These are phyloP conservation scores for Carlito syrichta DNA, from an alignment of 2,113 vertebrate species.

Conservation along the genomic window DNA sequence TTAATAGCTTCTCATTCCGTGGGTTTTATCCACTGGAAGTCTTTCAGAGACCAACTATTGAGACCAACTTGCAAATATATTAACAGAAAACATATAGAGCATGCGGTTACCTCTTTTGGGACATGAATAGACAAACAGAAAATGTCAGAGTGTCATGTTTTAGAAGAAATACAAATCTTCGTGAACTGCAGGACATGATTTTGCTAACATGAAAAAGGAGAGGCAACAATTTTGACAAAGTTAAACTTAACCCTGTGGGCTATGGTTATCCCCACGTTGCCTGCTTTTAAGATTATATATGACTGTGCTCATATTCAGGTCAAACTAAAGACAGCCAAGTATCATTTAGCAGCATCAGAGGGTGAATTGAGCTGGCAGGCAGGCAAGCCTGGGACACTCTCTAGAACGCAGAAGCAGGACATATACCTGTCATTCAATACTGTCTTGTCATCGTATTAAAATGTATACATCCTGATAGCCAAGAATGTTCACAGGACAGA, in stretches of 20 bases:
- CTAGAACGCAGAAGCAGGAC: slow-evolving; percentile 14
- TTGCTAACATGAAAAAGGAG: slow-evolving; percentile 50
- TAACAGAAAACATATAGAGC: slow-evolving; percentile 36
- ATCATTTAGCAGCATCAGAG: neutral
- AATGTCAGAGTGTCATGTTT: slow-evolving; percentile 55
- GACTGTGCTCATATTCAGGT: neutral
- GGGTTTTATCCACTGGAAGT: slow-evolving; percentile 24
- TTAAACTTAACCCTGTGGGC: slow-evolving; percentile 61
- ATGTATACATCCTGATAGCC: neutral
- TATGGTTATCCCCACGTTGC: neutral
- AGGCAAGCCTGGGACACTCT: neutral
- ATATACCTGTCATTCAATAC: neutral
- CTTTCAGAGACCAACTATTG: slow-evolving; percentile 11
- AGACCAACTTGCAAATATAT: slow-evolving; percentile 44
- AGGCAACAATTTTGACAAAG: slow-evolving; percentile 67
- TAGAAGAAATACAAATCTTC: slow-evolving; percentile 65
- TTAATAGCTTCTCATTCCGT: neutral
- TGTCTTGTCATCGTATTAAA: neutral
- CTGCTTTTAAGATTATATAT: slow-evolving; percentile 16
- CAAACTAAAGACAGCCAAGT: neutral
- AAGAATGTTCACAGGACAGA: slow-evolving; percentile 10
- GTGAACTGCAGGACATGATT: slow-evolving; percentile 21
- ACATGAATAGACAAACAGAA: slow-evolving; percentile 63
- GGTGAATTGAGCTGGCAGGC: neutral
- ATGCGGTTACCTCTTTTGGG: slow-evolving; percentile 32